Base-by-base conservation (phyloP, 1,140 invertebrate species). In the Panagrolaimus sp. region DNA sequence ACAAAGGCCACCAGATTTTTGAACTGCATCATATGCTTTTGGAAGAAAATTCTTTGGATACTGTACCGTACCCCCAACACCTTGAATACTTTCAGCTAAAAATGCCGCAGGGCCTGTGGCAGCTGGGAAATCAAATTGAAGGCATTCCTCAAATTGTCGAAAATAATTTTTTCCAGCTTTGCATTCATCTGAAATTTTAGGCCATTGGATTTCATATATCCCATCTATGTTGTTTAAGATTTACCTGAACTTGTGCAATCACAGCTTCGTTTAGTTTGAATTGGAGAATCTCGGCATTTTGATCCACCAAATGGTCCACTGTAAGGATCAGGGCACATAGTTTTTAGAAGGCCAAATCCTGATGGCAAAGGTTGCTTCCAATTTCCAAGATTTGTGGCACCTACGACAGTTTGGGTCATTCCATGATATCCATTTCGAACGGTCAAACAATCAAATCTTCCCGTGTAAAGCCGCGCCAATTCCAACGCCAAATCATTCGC, bases 401-500 rank as follows among this genome's bases (percentile, higher is more conserved):
- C 91, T 87, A 91, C 89, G 0, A 91, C 87, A 48, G 89, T 88
- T 12, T 89, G 90, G 58, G 90, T 92, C 84, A 90, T 90, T 12
- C 95, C 95, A 83, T 97, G 93, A 83, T 94, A 97, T 47, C 87
- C 87, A 84, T 93, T 93, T 77, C 90, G 83, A 10, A 97, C 85
- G 0, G 92, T 91, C 21, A 98, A 84, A 6, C 95, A 87, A 76
- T 96, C 92, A 78, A 89, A 89, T 71, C 90, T 88, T 5, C 89
- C 88, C 0, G 94, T 96, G 80, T 93, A 88, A 0, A 91, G 79
- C 74, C 92, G 87, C 0, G 94, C 90, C 84, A 98, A 87, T 14
- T 93, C 79, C 69, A 94, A 87, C 0, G 94, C 94, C 46, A 98
- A 84, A 83, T 98, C 95, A 84, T 96, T 98, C 0, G 95, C 94